These are phyloP conservation scores for Salvelinus fontinalis DNA, from an alignment of 2,113 vertebrate genomes.

Conservation along the genomic window DNA sequence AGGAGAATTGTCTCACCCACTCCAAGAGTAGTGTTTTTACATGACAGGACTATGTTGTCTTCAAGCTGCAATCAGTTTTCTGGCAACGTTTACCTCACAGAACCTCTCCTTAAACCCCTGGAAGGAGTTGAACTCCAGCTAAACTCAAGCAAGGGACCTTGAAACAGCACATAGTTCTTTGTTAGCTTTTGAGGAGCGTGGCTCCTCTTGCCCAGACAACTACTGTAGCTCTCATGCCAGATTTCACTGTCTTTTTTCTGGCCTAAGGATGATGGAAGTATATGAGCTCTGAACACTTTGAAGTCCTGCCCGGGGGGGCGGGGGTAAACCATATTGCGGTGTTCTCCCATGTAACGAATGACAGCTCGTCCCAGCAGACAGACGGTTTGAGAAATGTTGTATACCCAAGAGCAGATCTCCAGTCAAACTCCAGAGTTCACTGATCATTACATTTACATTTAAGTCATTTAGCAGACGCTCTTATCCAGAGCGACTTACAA, in stretches of 20 bases:
- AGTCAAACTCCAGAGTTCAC: background rate
- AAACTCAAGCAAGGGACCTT: background rate
- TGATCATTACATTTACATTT: no score
- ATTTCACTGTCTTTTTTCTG: background rate
- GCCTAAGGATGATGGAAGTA: no score
- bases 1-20: no score
- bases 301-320: slow-evolving; percentile 1
- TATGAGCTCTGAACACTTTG: background rate
- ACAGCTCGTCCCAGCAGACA: background rate
- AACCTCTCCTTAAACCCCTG: background rate
- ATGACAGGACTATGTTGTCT: background rate
- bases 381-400: background rate
- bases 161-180: background rate
- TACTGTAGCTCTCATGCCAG: no score
- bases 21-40: background rate
- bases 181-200: background rate
- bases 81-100: background rate
- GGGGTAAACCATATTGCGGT: background rate
- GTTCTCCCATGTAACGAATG: background rate
- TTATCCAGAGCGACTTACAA: no score
- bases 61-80: background rate
- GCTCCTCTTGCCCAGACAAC: background rate
- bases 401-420: background rate
- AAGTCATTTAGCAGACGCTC: no score
- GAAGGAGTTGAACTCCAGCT: background rate